Conservation (phyloP, 2,113 vertebrate species). For the Notechis scutatus region DNA sequence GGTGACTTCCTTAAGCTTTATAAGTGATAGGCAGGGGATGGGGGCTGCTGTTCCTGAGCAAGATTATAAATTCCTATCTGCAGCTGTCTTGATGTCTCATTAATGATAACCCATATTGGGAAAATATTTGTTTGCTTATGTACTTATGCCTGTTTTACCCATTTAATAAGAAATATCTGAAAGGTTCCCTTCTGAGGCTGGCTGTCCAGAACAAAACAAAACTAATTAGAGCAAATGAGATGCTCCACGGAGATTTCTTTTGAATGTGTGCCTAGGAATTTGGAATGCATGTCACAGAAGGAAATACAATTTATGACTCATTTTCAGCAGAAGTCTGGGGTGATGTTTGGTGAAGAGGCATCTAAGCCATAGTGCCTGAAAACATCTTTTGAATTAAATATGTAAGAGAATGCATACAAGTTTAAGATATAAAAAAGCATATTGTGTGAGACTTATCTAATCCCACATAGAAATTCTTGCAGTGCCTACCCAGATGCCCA, state of each 20-base stretch:
- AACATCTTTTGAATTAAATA: neutral
- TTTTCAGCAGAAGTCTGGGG: neutral
- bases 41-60: neutral
- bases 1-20: neutral
- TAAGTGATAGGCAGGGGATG: accelerated
- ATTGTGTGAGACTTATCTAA: too few relatives aligned
- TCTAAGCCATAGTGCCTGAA: neutral
- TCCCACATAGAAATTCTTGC: neutral
- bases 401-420: neutral
- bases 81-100: conserved; percentile 7
- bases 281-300: neutral
- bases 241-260: neutral
- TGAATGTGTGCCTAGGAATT: neutral
- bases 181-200: neutral
- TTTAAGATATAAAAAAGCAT: neutral
- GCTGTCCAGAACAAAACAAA: neutral
- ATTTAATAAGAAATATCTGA: neutral
- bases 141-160: neutral
- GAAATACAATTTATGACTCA: neutral
- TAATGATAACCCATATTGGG: neutral
- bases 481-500: neutral
- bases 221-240: neutral
- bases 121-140: neutral
- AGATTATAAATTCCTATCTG: neutral
- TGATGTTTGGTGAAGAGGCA: neutral